Evolutionary conservation across 2,113 vertebrate genomes (phyloP).

Genomic region (Cygnus buccinator): DNA sequence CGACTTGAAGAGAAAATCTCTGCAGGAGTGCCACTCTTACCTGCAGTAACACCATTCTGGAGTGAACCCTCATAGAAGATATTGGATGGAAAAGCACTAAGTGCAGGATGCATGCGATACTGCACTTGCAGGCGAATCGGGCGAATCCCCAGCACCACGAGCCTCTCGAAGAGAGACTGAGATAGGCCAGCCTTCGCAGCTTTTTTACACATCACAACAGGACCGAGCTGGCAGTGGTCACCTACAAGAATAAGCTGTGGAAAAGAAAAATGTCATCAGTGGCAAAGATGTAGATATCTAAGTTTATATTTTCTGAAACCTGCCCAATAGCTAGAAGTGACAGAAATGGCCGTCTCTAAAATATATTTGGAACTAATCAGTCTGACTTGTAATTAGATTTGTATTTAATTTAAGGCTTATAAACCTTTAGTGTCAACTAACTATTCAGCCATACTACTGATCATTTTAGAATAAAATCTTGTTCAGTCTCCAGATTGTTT

Average conservation of each 20-base stretch:
- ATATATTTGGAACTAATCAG: not conserved
- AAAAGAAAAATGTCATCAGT: not conserved
- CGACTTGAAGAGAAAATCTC: not conserved
- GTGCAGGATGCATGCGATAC: constrained; percentile 97
- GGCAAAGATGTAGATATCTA: fast-evolving
- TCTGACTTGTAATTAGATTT: not conserved
- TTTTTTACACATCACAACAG: constrained; percentile 99
- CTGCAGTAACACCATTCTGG: constrained; percentile 96
- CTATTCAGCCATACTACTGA: not conserved
- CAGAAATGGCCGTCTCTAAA: fast-evolving
- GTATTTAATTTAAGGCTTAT: not conserved
- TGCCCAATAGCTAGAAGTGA: not conserved
- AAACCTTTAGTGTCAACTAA: not conserved
- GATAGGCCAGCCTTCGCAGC: constrained; percentile 96
- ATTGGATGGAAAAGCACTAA: constrained; percentile 98
- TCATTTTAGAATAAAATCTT: not conserved
- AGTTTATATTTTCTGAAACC: not conserved
- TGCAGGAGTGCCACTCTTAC: not conserved
- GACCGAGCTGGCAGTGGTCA: constrained; percentile 97
- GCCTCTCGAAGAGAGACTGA: constrained; percentile 92
- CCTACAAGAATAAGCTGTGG: constrained; percentile 94
- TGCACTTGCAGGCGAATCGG: constrained; percentile 98
- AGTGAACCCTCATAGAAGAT: constrained; percentile 98
- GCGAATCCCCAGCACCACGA: constrained; percentile 97
- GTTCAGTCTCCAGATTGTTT: not conserved